Percentiles rank a stretch among this genome's conserved stretches.
These are phyloP conservation scores for Drosophila subpulchrella DNA, from an alignment of 1,140 invertebrate genomes.

Conservation along the genomic window DNA sequence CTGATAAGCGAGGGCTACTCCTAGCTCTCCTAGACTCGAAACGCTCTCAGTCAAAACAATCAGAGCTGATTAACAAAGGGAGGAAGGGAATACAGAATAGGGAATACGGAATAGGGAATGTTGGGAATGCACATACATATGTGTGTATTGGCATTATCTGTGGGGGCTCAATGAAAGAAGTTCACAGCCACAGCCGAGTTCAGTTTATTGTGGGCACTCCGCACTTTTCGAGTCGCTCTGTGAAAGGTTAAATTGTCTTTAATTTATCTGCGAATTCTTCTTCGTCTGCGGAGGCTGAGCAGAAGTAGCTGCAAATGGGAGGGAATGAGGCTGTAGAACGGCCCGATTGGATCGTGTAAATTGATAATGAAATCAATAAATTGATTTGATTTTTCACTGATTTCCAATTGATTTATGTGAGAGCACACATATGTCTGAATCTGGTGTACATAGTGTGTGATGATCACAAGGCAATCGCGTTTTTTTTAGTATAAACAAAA, in stretches of 20 bases:
- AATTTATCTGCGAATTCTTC: constrained; percentile 78
- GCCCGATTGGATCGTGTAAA: constrained; percentile 64
- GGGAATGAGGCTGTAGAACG: constrained; percentile 8
- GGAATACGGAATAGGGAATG: too few species aligned
- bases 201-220: constrained; percentile 72
- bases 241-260: constrained; percentile 80
- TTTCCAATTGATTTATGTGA: constrained; percentile 34
- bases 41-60: constrained; percentile 65
- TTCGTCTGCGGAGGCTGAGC: constrained; percentile 40
- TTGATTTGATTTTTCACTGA: constrained; percentile 45
- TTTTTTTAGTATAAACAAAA: constrained; percentile 39
- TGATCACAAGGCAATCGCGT: constrained; percentile 9
- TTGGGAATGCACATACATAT: not conserved
- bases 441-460: constrained; percentile 9
- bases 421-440: not conserved
- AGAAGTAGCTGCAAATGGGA: constrained; percentile 11
- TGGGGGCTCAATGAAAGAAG: constrained; percentile 72
- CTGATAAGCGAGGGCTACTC: constrained; percentile 61
- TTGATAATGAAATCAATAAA: constrained; percentile 76
- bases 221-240: constrained; percentile 21
- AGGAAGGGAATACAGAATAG: constrained; percentile 8
- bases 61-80: constrained; percentile 57
- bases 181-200: constrained; percentile 66
- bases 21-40: constrained; percentile 9
- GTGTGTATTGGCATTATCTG: constrained; percentile 52